Evolutionary conservation across 1,140 invertebrate species (phyloP).

Genomic region (Diabrotica virgifera): DNA sequence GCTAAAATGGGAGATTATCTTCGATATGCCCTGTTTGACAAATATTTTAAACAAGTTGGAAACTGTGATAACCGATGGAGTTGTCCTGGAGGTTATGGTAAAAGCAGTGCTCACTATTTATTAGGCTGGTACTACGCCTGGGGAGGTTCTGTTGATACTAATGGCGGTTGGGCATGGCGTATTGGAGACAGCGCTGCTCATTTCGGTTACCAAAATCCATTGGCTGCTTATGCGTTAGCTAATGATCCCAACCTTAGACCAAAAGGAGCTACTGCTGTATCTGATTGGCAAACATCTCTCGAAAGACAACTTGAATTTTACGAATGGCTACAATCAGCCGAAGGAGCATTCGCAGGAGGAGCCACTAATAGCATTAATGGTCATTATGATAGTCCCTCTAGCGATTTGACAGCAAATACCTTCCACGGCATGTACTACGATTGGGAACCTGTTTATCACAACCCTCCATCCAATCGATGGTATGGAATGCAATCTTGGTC

Average conservation of each 20-base stretch:
- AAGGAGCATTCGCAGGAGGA: constrained; percentile 29
- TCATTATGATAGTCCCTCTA: constrained; percentile 22
- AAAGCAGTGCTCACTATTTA: constrained; percentile 31
- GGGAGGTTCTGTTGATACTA: constrained; percentile 28
- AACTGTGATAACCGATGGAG: constrained; percentile 21
- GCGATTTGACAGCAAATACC: constrained; percentile 21
- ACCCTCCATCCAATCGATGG: constrained; percentile 33
- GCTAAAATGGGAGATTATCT: constrained; percentile 29
- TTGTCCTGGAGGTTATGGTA: constrained; percentile 26
- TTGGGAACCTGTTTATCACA: constrained; percentile 32
- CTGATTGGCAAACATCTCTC: constrained; percentile 26
- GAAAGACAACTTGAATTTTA: constrained; percentile 32
- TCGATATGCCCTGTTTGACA: constrained; percentile 28
- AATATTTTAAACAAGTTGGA: constrained; percentile 33
- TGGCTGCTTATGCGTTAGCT: constrained; percentile 28
- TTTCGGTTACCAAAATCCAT: constrained; percentile 31
- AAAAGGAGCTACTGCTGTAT: constrained; percentile 27
- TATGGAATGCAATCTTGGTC: constrained; percentile 34
- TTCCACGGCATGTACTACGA: constrained; percentile 34
- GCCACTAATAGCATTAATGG: constrained; percentile 30
- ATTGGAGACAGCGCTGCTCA: constrained; percentile 30
- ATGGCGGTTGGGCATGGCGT: constrained; percentile 29
- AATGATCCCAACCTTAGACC: constrained; percentile 24
- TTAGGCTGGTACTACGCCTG: constrained; percentile 31
- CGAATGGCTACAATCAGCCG: constrained; percentile 27